Evolutionary conservation across 2,797 vertebrate species (phyloP).

Genomic region (Danio tinwini): DNA sequence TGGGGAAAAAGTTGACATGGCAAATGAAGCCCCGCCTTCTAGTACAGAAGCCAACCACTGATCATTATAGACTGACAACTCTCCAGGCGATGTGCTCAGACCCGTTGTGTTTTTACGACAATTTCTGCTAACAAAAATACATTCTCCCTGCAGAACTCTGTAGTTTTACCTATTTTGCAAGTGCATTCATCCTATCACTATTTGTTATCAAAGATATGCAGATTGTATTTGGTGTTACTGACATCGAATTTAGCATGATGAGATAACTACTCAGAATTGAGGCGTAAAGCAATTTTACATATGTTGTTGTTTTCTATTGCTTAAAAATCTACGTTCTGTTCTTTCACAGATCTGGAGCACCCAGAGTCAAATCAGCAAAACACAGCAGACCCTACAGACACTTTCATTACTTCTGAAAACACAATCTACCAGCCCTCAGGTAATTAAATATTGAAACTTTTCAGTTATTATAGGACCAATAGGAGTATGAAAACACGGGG

Average conservation of each 20-base stretch:
- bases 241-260: no score
- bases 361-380: background rate
- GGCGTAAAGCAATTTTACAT: background rate
- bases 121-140: background rate
- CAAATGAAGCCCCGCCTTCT: no score
- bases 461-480: background rate
- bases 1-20: no score
- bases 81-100: no score
- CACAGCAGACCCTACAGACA: background rate
- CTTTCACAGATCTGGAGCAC: background rate
- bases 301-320: background rate
- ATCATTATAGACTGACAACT: no score
- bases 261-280: no score
- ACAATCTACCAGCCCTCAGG: background rate
- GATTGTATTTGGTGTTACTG: background rate
- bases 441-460: no score
- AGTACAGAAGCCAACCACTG: no score
- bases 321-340: background rate
- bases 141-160: background rate
- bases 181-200: background rate
- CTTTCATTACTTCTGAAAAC: background rate
- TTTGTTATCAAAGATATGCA: background rate
- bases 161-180: background rate
- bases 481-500: background rate
- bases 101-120: no score